These are phyloP conservation scores for Drosophila ustulata DNA, from an alignment of 2,888 invertebrate genomes.

Conservation along the genomic window DNA sequence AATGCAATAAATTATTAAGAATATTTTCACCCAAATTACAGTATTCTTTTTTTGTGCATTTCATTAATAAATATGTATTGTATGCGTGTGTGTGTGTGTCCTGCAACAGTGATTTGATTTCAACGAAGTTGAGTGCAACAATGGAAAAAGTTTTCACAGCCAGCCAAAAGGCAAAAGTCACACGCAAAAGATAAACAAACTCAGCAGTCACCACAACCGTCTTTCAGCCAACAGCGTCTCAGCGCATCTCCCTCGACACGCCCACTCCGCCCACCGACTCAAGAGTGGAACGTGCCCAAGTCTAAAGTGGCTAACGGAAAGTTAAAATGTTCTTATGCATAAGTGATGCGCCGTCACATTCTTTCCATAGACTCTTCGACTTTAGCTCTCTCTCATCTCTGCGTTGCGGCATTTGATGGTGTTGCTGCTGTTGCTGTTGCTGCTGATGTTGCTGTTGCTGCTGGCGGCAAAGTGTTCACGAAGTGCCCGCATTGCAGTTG, in stretches of 20 bases:
- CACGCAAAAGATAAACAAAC: conserved; percentile 70
- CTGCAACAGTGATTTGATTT: conserved; percentile 44
- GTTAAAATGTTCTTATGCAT: conserved; percentile 79
- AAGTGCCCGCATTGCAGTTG: conserved; percentile 76
- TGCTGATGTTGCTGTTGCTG: conserved; percentile 9
- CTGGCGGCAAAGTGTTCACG: conserved; percentile 72
- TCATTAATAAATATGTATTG: conserved; percentile 60
- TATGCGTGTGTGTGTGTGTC: conserved; percentile 19
- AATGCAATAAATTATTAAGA: conserved; percentile 76
- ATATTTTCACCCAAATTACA: conserved; percentile 55
- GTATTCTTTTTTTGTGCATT: conserved; percentile 57
- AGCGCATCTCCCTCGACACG: conserved; percentile 1
- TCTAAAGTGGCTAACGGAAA: conserved; percentile 75
- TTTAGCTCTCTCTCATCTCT: conserved; percentile 21
- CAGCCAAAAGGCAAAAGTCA: conserved; percentile 66
- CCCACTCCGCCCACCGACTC: background rate
- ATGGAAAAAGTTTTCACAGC: conserved; percentile 37
- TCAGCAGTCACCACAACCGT: conserved; percentile 9
- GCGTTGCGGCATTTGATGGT: conserved; percentile 17
- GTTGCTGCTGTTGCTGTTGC: conserved; percentile 24
- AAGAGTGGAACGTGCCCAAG: conserved; percentile 48
- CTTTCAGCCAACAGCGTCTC: background rate
- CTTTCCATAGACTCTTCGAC: conserved; percentile 39
- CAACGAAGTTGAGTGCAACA: conserved; percentile 20
- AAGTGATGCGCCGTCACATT: conserved; percentile 67